Conservation (phyloP, 1,140 invertebrate genomes). For the Eueides isabella region DNA sequence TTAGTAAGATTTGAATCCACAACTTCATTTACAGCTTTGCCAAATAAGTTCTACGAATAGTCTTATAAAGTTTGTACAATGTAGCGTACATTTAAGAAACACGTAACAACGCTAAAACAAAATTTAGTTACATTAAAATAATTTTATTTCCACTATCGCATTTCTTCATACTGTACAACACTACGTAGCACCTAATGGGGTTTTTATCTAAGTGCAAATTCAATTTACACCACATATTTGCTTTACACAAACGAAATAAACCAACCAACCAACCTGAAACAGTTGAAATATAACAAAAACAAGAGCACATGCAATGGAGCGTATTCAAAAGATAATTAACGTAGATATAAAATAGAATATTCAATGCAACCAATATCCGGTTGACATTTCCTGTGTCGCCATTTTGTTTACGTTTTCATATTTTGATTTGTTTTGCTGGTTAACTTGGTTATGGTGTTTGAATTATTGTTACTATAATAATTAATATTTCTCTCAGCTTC, state of each 20-base stretch:
- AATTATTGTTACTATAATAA: neutral
- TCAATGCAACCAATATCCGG: constrained; percentile 73
- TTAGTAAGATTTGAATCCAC: too few species aligned
- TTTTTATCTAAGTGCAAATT: constrained; percentile 12
- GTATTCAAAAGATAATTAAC: constrained; percentile 73
- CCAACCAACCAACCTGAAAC: neutral
- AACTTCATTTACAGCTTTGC: too few species aligned
- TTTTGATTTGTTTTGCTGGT: constrained; percentile 39
- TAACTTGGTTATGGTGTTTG: neutral
- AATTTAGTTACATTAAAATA: neutral
- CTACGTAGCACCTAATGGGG: neutral
- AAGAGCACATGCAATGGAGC: constrained; percentile 53
- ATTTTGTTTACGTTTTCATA: constrained; percentile 64
- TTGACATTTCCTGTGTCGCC: constrained; percentile 52
- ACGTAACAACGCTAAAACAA: neutral
- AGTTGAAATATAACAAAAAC: constrained; percentile 30
- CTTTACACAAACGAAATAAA: constrained; percentile 16
- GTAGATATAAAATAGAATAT: constrained; percentile 78
- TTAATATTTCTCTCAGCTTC: too few species aligned
- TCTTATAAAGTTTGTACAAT: too few species aligned
- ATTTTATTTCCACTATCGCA: neutral
- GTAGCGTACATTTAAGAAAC: too few species aligned
- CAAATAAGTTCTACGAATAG: too few species aligned
- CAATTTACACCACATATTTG: constrained; percentile 18
- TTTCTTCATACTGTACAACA: neutral